Evolutionary conservation across 2,888 invertebrate species (phyloP), one percentile per base, ranked within the genome.

Genomic region (Neocrepidodera transversa): DNA sequence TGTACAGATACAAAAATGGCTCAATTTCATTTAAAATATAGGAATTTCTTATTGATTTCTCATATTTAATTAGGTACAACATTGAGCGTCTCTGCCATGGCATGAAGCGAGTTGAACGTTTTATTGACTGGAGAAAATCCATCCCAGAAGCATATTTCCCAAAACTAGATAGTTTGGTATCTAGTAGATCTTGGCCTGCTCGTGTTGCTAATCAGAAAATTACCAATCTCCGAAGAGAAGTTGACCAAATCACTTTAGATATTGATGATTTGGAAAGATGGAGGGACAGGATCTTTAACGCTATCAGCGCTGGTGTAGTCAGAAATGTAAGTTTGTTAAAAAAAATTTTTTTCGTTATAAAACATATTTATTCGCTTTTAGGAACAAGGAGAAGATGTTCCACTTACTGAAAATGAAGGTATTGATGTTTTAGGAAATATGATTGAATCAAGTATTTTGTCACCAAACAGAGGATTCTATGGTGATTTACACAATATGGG

Each of bases 401-500:
- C 77, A 0, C 74, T 93, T 17, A 86, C 86, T 40, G 91, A 90
- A 71, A 80, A 80, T 13, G 84, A 82, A 0, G 93, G 93, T 10
- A 91, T 93, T 67, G 90, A 94, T 71, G 79, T 86, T 4, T 82
- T 94, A 14, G 93, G 93, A 7, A 90, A 93, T 75, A 84, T 93
- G 68, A 81, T 93, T 74, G 93, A 93, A 78, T 83, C 91, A 0
- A 84, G 87, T 0, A 83, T 85, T 64, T 74, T 92, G 36, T 88
- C 90, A 40, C 85, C 85, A 2, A 91, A 92, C 80, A 80, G 84
- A 2, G 80, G 79, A 28, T 82, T 87, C 72, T 92, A 92, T 74
- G 93, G 93, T 0, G 89, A 92, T 77, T 73, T 92, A 38, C 93
- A 94, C 79, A 93, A 93, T 78, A 84, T 89, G 81, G 92, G 92